Evolutionary conservation across 2,113 vertebrate genomes (phyloP), one percentile per base, ranked within the genome.

Genomic region (Todiramphus chloris): DNA sequence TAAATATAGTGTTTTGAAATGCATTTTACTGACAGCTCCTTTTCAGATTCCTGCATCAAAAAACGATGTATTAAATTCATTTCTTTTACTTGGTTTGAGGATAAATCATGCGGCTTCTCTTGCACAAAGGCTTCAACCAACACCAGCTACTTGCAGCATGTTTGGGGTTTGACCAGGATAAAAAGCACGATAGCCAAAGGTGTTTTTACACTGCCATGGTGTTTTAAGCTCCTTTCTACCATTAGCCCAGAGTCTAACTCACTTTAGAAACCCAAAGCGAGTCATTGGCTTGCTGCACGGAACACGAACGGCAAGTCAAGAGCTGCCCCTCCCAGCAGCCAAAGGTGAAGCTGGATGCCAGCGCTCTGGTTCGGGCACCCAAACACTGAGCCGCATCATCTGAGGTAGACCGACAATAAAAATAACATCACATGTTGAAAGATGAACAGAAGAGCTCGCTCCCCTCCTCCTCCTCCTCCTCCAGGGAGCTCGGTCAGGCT

Each of bases 381-480:
- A 66, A 84, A 94, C 31, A 87, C 95, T 53, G 89, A 89, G 33
- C 87, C 94, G 13, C 24, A 8, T 39, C 24, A 11, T 9, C 51
- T 98, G 98, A 98, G 98, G 98, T 98, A 98, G 98, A 97, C 83
- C 89, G 37, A 96, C 83, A 94, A 79, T 6, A 59, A 87, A 58
- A 78, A 18, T 11, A 25, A 28, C 2, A 3, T 51, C 93, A 59
- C 83, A 31, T 0, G 74, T 28, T 31, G 41, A 37, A 5, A 18
- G 72, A 19, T 4, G 70, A 56, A 33, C 23, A 46, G 87, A 74
- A 59, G 67, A 5, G 51, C 18, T 48, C 84, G 8, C 35, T 86
- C 37, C 68, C 51, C 24, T 60, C 53, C 30, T 67, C 33, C 7
- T 21, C 25, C 66, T 16, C 10, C 7, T 21, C 25, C 66, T 16